Evolutionary conservation across 2,113 vertebrate species (phyloP).

Genomic region (Cyphomyrus discorhynchus): DNA sequence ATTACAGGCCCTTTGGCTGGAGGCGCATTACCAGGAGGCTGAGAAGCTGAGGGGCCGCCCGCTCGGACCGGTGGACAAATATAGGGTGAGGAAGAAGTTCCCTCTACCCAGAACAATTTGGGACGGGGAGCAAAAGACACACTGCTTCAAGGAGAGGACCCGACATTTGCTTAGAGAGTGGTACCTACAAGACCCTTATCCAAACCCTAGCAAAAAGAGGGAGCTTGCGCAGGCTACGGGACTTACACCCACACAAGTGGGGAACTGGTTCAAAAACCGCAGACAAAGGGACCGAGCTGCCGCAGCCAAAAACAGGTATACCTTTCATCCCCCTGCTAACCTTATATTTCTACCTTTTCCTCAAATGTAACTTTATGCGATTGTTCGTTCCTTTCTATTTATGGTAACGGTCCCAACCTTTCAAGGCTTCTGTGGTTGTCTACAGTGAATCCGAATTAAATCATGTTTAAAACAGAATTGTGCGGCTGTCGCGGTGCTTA

Average conservation of each 20-base stretch:
- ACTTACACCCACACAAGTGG: constrained; percentile 98
- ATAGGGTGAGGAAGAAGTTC: constrained; percentile 98
- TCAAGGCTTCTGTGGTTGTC: neutral
- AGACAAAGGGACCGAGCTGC: constrained; percentile 97
- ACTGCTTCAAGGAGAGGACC: constrained; percentile 99
- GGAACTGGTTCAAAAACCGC: constrained; percentile 99
- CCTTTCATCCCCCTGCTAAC: neutral
- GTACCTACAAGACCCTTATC: constrained; percentile 98
- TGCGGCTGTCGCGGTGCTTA: neutral
- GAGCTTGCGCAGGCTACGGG: constrained; percentile 97
- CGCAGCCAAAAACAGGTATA: constrained; percentile 96
- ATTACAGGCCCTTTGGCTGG: constrained; percentile 95
- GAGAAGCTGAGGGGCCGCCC: constrained; percentile 96
- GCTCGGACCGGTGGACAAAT: constrained; percentile 97
- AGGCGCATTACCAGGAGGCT: constrained; percentile 98
- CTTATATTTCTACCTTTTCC: neutral
- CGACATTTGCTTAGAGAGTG: constrained; percentile 94
- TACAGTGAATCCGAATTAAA: neutral
- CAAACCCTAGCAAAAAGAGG: constrained; percentile 95
- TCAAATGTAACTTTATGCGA: neutral
- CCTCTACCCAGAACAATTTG: constrained; percentile 96
- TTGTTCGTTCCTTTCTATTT: neutral
- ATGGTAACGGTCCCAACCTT: neutral
- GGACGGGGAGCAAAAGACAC: constrained; percentile 99
- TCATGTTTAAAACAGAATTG: neutral